phyloP scores from a whole-genome alignment of 2,113 vertebrate species.

The Morone saxatilis region DNA sequence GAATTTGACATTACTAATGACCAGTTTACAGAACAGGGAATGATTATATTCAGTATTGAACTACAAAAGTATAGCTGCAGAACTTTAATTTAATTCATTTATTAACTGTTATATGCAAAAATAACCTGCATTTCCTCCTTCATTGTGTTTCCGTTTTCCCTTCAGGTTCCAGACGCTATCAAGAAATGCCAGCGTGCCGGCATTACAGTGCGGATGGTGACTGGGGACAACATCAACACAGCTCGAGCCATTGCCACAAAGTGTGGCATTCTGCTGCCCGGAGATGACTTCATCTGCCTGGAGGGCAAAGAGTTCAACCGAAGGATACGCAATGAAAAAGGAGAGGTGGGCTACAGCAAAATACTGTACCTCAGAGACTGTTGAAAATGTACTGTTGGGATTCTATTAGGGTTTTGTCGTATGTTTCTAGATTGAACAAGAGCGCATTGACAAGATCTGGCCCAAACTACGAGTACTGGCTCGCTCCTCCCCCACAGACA shows the following conservation, averaged over 20 bases:
- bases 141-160: conserved; percentile 16
- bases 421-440: conserved; percentile 95
- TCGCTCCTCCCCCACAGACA: conserved; percentile 98
- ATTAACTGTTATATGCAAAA: conserved; percentile 1
- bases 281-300: conserved; percentile 96
- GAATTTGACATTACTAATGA: not conserved
- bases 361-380: conserved; percentile 17
- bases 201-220: conserved; percentile 99
- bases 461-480: conserved; percentile 98
- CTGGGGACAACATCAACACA: conserved; percentile 98
- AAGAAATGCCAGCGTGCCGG: conserved; percentile 96
- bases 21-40: not conserved
- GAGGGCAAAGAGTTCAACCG: conserved; percentile 99
- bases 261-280: conserved; percentile 95
- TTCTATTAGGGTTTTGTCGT: conserved; percentile 54
- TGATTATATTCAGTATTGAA: not conserved
- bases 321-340: conserved; percentile 98
- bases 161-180: conserved; percentile 97
- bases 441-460: conserved; percentile 98
- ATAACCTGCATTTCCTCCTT: not conserved
- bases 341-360: conserved; percentile 88
- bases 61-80: not conserved
- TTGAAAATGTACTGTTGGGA: conserved; percentile 37
- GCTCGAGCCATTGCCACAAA: conserved; percentile 97
- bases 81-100: not conserved